Conservation (phyloP, 1,140 invertebrate species). For the Cardiocondyla obscurior region DNA sequence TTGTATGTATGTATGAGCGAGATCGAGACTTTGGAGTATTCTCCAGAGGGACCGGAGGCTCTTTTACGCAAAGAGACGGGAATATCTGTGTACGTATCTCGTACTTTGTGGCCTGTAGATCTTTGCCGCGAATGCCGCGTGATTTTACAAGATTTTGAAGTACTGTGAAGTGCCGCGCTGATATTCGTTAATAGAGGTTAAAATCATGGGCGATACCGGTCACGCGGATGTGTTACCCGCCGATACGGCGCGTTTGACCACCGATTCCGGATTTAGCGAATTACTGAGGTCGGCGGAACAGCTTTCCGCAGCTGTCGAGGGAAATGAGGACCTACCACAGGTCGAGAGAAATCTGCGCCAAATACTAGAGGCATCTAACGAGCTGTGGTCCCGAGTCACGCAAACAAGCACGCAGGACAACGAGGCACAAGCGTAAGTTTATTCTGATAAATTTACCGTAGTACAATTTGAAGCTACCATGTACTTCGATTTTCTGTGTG, state of each 20-base stretch:
- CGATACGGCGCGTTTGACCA: constrained; percentile 64
- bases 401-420: constrained; percentile 94
- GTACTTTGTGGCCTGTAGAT: not conserved
- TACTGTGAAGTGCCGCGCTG: too few species aligned
- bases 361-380: constrained; percentile 95
- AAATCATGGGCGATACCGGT: constrained; percentile 52
- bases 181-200: constrained; percentile 3
- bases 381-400: constrained; percentile 93
- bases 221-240: constrained; percentile 40
- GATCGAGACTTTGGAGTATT: too few species aligned
- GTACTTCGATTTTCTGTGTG: not conserved
- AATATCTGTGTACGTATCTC: too few species aligned
- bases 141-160: not conserved
- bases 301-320: constrained; percentile 94
- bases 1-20: not conserved
- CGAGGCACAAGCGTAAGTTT: constrained; percentile 91
- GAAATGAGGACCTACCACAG: constrained; percentile 91
- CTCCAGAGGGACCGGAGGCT: too few species aligned
- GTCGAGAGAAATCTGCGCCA: constrained; percentile 96
- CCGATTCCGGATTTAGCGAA: constrained; percentile 90
- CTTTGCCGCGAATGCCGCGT: constrained; percentile 10
- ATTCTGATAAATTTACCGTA: not conserved
- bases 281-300: constrained; percentile 95
- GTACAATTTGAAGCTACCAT: not conserved
- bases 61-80: too few species aligned